Evolutionary conservation across 2,797 vertebrate species (phyloP), one percentile per base, ranked within the genome.

Genomic region (Macropodus opercularis): DNA sequence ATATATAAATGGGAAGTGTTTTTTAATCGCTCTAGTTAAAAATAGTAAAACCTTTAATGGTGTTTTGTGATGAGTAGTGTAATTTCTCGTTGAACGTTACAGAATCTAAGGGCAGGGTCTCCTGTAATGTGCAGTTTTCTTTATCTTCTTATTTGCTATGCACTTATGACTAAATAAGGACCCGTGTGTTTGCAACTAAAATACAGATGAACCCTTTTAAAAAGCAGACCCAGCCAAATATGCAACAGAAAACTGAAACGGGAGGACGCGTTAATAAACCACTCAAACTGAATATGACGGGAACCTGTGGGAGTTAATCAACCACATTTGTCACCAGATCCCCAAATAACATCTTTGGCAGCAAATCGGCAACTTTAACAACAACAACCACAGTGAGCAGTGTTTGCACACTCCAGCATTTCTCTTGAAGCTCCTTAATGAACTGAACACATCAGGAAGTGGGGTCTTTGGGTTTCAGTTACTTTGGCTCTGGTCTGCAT

Each of bases 91-190:
- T 63, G 52, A 22, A 23, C 58, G 38, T 56, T 63, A 8, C 49
- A 69, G 43, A 23, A 55, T 58, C 62, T 75, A 60, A 64, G 60
- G 59, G 22, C 38, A 31, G 61, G 54, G 17, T 42, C 55, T 15
- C 10, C 21, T 13, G 21, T 59, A 12, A 31, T 5, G 51, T 69
- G 74, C 58, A 12, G 23, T 63, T 73, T 71, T 59, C 18, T 68
- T 79, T 24, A 3, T 69, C 39, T 48, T 76, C 57, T 70, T 36
- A 39, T 79, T 74, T 64, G 82, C 79, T 85, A 83, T 87, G 87
- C 83, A 85, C 69, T 73, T 69, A 38, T 31, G 1, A 62, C 58
- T 46, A 70, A 63, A 44, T 53, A 2, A 11, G 43, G 48, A 63
- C 18, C 40, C 19, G 58, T 31, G 46, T 54, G 68, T 73, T 42